These are phyloP conservation scores for Parnassius glacialis DNA, from an alignment of 2,888 invertebrate genomes.

Conservation along the genomic window DNA sequence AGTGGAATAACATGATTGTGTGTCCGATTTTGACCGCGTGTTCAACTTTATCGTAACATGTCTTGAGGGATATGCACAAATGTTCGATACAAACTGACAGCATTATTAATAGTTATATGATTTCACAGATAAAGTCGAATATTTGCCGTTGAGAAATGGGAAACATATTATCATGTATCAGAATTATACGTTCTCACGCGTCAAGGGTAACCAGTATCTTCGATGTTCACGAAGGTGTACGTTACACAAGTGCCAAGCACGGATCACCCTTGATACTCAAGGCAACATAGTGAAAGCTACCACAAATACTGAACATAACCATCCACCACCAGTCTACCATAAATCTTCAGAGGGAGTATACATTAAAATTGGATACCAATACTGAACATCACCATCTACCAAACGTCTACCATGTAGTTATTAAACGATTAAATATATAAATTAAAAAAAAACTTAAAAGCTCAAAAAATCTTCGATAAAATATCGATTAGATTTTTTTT, in stretches of 20 bases:
- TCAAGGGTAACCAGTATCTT: constrained; percentile 9
- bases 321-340: constrained; percentile 33
- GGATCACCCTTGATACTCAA: constrained; percentile 18
- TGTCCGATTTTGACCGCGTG: no score
- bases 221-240: constrained; percentile 22
- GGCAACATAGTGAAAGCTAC: constrained; percentile 10
- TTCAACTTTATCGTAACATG: no score
- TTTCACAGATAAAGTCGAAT: constrained; percentile 3
- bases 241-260: constrained; percentile 7
- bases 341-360: constrained; percentile 17
- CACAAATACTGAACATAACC: constrained; percentile 36
- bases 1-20: no score
- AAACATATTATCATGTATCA: constrained; percentile 27
- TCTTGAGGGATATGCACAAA: no score
- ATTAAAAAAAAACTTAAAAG: no score
- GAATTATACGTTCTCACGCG: constrained; percentile 15
- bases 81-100: no score
- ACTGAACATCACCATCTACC: no score
- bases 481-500: no score
- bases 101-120: neutral
- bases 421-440: no score
- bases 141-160: constrained; percentile 14
- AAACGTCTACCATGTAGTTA: no score
- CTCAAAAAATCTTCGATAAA: no score
- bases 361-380: constrained; percentile 10